Conservation (phyloP, 2,888 invertebrate species). For the Elmis aenea region DNA sequence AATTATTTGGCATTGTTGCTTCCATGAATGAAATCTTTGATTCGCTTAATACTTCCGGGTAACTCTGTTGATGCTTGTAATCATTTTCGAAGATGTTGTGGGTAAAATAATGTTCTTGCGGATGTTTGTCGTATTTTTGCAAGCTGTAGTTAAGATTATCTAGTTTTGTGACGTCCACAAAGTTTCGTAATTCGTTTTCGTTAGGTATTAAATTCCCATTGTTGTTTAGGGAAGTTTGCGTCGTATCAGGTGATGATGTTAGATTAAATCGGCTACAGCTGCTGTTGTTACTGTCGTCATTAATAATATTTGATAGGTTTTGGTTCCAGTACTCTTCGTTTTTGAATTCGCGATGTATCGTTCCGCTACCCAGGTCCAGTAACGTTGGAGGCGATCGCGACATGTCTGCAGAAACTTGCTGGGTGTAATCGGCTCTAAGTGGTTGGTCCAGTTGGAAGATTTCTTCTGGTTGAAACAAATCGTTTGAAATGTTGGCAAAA, state of each 20-base stretch:
- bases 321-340: slow-evolving; percentile 60
- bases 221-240: slow-evolving; percentile 44
- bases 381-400: slow-evolving; percentile 64
- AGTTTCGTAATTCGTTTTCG: slow-evolving; percentile 24
- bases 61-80: slow-evolving; percentile 22
- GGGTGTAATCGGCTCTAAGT: slow-evolving; percentile 57
- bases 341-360: slow-evolving; percentile 58
- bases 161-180: slow-evolving; percentile 9
- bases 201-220: slow-evolving; percentile 30
- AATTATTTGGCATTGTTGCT: slow-evolving; percentile 21
- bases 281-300: slow-evolving; percentile 49
- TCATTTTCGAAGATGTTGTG: slow-evolving; percentile 10
- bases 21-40: slow-evolving; percentile 30
- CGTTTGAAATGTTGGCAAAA: slow-evolving; percentile 56
- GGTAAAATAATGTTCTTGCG: slow-evolving; percentile 19
- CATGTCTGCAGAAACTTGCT: slow-evolving; percentile 47
- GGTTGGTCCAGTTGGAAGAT: slow-evolving; percentile 74
- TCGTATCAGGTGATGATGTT: slow-evolving; percentile 51
- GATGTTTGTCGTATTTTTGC: slow-evolving; percentile 25
- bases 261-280: slow-evolving; percentile 42
- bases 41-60: slow-evolving; percentile 23
- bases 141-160: slow-evolving; percentile 28
- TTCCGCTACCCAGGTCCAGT: slow-evolving; percentile 67
- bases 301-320: slow-evolving; percentile 44
- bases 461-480: slow-evolving; percentile 72